A percentile compares a stretch with the other conserved stretches of the same genome.
Evolutionary conservation across 2,113 vertebrate species (phyloP).

Genomic region (Rutilus rutilus): DNA sequence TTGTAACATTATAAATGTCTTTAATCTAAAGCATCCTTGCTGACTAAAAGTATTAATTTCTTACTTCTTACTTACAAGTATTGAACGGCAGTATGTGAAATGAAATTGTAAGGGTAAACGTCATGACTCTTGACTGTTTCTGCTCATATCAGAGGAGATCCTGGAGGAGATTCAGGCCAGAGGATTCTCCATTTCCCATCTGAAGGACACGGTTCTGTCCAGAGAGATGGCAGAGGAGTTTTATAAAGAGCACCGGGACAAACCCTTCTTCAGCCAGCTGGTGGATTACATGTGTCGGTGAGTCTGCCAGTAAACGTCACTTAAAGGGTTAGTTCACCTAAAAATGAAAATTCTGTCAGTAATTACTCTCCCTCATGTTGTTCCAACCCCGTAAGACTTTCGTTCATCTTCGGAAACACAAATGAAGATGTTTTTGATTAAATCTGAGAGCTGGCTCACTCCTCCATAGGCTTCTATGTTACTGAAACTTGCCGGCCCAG

Average conservation of each 20-base stretch:
- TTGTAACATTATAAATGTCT: too few relatives aligned
- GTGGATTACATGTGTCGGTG: slow-evolving; percentile 84
- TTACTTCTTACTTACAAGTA: background rate
- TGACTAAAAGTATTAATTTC: background rate
- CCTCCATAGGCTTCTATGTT: too few relatives aligned
- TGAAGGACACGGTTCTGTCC: slow-evolving; percentile 78
- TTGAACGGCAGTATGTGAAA: background rate
- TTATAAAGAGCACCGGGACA: slow-evolving; percentile 81
- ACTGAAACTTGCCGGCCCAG: too few relatives aligned
- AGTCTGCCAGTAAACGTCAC: slow-evolving; percentile 14
- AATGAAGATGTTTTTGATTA: too few relatives aligned
- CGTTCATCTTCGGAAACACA: too few relatives aligned
- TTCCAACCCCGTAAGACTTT: too few relatives aligned
- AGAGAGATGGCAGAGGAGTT: slow-evolving; percentile 80
- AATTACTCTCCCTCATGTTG: too few relatives aligned
- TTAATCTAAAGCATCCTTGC: background rate
- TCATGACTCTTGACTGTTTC: background rate
- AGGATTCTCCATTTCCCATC: slow-evolving; percentile 78
- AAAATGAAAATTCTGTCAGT: too few relatives aligned
- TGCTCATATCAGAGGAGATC: slow-evolving; percentile 75
- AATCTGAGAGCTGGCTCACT: too few relatives aligned
- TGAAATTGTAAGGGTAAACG: background rate
- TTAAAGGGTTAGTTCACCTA: too few relatives aligned
- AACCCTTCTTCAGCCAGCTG: slow-evolving; percentile 80
- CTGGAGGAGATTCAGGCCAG: slow-evolving; percentile 74